Base-by-base conservation (phyloP, 2,113 vertebrate genomes). In the Hippopotamus amphibius region DNA sequence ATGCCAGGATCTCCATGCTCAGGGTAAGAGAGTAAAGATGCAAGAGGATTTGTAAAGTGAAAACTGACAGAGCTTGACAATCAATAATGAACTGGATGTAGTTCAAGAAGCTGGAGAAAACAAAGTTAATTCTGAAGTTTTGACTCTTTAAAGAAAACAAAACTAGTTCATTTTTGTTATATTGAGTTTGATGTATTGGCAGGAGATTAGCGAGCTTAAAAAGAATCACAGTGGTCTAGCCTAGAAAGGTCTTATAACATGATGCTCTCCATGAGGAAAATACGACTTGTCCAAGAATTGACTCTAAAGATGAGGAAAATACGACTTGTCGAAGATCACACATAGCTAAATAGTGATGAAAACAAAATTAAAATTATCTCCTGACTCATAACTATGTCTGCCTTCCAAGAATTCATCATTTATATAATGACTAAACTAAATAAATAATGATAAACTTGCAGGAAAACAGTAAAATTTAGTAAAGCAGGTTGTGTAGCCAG, bases 61-160 rank as follows among this genome's bases (percentile, higher is more conserved):
- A 26, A 69, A 72, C 81, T 33, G 72, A 33, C 7, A 95, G 66
- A 94, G 24, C 19, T 22, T 55, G 13, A 17, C 12, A 72, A 24
- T n/a, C 26, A 84, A 50, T 50, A 22, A 76, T 4, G 81, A 92
- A 66, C 8, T 66, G 17, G 3, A 24, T 48, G 17, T 15, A 30
- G 14, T n/a, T 74, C 65, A 84, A n/a, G 30, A 90, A 82, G 14
- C 59, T 43, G 63, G 66, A 79, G 22, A 86, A 59, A 41, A 80
- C 19, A 84, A 80, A 68, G 53, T 63, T 48, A 37, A 94, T 24
- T 90, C 50, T 74, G 5, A 90, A 80, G 9, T 88, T 97, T 71
- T 53, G 14, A 63, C 33, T 84, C 19, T 79, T 84, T 69, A 57
- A 89, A 71, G 12, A 92, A 89, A 92, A 43, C 37, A 74, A 65